Percentiles rank a stretch among this genome's conserved stretches.
These are phyloP conservation scores for Drosophila formosana DNA, from an alignment of 2,888 invertebrate species.

Conservation along the genomic window DNA sequence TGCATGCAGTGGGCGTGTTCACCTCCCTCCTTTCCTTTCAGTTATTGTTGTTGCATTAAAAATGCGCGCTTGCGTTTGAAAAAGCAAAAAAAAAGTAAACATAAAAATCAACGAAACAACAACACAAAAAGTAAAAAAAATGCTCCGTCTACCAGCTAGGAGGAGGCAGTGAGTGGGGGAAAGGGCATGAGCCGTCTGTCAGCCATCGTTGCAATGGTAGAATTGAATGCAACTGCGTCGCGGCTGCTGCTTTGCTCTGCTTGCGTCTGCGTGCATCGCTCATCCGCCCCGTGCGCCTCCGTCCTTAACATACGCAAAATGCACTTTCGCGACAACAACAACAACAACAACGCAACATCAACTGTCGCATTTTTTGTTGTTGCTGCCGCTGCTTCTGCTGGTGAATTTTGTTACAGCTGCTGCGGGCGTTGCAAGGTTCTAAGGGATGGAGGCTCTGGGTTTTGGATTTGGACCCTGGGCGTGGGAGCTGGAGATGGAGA, in stretches of 20 bases:
- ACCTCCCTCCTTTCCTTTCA: not conserved
- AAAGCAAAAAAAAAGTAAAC: slow-evolving; percentile 44
- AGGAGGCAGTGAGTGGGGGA: not conserved
- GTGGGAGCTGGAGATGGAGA: not conserved
- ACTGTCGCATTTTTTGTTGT: slow-evolving; percentile 57
- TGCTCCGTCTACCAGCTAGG: slow-evolving; percentile 80
- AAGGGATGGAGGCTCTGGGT: slow-evolving; percentile 22
- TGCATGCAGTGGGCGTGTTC: slow-evolving; percentile 44
- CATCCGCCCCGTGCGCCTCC: slow-evolving; percentile 63
- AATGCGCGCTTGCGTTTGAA: slow-evolving; percentile 85
- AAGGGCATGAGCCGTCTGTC: slow-evolving; percentile 35
- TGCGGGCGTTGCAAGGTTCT: slow-evolving; percentile 38
- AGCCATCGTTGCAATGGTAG: slow-evolving; percentile 56
- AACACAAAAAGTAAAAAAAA: slow-evolving; percentile 80
- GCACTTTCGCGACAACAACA: slow-evolving; percentile 67
- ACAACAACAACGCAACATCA: slow-evolving; percentile 44
- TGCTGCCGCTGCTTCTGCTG: slow-evolving; percentile 9
- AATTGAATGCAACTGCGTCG: slow-evolving; percentile 63
- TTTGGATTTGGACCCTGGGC: slow-evolving; percentile 20
- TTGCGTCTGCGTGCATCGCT: slow-evolving; percentile 64
- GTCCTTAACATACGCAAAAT: slow-evolving; percentile 55
- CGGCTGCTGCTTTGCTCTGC: slow-evolving; percentile 38
- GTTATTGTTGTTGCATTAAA: slow-evolving; percentile 74
- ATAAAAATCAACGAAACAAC: slow-evolving; percentile 2
- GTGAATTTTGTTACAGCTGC: slow-evolving; percentile 63